Conservation (phyloP, 2,888 invertebrate species). For the Cremastinae sp. region DNA sequence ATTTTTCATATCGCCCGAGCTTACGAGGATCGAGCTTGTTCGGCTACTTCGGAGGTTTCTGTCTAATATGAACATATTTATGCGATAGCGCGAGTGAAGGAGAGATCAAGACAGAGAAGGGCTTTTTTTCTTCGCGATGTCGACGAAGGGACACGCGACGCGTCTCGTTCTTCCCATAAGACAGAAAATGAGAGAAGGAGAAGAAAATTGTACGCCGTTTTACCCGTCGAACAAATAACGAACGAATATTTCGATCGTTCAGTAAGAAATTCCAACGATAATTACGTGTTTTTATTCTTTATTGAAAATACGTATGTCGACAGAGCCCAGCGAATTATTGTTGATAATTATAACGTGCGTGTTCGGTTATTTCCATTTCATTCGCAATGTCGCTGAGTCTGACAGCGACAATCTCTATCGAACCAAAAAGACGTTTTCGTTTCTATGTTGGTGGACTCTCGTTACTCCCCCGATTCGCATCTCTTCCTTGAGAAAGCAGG, state of each 20-base stretch:
- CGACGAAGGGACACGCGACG: not conserved
- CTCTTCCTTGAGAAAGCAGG: conserved; percentile 36
- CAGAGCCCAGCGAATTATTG: conserved; percentile 14
- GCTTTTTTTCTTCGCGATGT: conserved; percentile 34
- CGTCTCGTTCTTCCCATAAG: conserved; percentile 45
- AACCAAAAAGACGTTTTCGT: conserved; percentile 25
- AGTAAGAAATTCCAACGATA: conserved; percentile 13
- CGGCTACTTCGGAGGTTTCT: conserved; percentile 69
- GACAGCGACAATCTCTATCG: conserved; percentile 15
- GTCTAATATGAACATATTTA: conserved; percentile 58
- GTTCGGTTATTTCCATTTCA: conserved; percentile 12
- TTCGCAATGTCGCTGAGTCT: not conserved
- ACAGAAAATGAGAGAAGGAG: conserved; percentile 13
- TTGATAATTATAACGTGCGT: not conserved
- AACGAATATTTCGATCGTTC: conserved; percentile 22
- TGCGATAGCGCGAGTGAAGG: conserved; percentile 18
- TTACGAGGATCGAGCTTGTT: conserved; percentile 56
- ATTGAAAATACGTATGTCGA: not conserved
- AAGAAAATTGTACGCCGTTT: conserved; percentile 20
- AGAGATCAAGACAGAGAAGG: conserved; percentile 40
- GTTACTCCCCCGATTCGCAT: conserved; percentile 37
- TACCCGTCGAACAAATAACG: conserved; percentile 28
- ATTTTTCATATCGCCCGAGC: conserved; percentile 64
- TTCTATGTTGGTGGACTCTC: conserved; percentile 16
- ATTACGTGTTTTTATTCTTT: conserved; percentile 25